A percentile compares a stretch with the other conserved stretches of the same genome.
phyloP scores from a whole-genome alignment of 2,888 invertebrate species.

The Amphipoea oculea region DNA sequence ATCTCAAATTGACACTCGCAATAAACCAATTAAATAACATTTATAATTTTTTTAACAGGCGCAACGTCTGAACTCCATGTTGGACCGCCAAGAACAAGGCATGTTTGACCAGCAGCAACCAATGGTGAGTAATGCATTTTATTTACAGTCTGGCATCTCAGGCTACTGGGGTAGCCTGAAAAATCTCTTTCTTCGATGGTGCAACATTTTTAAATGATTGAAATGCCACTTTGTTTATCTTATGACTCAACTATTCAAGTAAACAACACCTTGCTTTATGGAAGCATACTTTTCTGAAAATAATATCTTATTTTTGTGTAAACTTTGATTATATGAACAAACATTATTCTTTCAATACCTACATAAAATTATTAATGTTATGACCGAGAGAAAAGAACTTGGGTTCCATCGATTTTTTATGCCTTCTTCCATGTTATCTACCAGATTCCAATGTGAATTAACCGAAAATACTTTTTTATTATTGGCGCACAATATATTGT shows the following conservation, averaged over 20 bases:
- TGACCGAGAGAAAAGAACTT: neutral
- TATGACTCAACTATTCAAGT: conserved; percentile 9
- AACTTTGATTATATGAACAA: neutral
- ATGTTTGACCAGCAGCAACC: conserved; percentile 88
- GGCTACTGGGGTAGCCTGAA: conserved; percentile 10
- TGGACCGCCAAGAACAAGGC: conserved; percentile 93
- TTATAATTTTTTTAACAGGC: conserved; percentile 79
- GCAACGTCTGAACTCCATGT: conserved; percentile 91
- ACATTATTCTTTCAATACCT: neutral
- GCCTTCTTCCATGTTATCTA: neutral
- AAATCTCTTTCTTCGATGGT: conserved; percentile 32
- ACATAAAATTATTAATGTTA: neutral
- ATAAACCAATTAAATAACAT: conserved; percentile 2
- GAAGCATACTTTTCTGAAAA: neutral
- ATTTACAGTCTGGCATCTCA: conserved; percentile 30
- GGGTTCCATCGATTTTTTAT: neutral
- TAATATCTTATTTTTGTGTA: neutral
- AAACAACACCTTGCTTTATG: conserved; percentile 4
- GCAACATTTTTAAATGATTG: neutral
- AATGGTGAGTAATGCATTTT: conserved; percentile 82
- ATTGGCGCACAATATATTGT: neutral
- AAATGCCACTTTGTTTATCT: conserved; percentile 18
- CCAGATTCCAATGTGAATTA: neutral
- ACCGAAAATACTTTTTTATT: conserved; percentile 8
- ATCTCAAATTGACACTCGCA: neutral